Evolutionary conservation across 1,140 invertebrate species (phyloP).

Genomic region (Tachypleus tridentatus): DNA sequence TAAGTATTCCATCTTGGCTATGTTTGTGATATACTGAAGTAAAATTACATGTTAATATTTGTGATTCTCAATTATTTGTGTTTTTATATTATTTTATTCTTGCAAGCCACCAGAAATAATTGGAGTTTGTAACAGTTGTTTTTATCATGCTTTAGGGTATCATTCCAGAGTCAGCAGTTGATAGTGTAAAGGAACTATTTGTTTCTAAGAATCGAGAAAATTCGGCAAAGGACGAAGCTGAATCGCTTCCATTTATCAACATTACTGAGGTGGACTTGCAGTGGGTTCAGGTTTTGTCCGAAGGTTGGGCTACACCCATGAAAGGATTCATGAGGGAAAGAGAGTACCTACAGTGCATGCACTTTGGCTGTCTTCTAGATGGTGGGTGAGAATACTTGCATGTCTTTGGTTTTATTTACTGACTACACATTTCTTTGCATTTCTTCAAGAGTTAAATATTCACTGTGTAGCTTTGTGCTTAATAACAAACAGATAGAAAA

Average conservation of each 20-base stretch:
- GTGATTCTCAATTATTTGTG: no score
- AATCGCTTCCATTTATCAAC: slow-evolving; percentile 48
- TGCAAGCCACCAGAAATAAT: no score
- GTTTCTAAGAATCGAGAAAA: slow-evolving; percentile 51
- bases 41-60: no score
- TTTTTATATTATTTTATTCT: no score
- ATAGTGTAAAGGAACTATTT: slow-evolving; percentile 64
- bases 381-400: slow-evolving; percentile 22
- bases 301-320: slow-evolving; percentile 95
- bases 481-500: no score
- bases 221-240: slow-evolving; percentile 54
- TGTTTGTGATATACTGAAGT: no score
- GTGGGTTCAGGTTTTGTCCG: slow-evolving; percentile 88
- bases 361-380: slow-evolving; percentile 77
- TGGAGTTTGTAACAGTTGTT: background rate
- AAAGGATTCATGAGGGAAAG: slow-evolving; percentile 93
- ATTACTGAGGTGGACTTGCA: slow-evolving; percentile 65
- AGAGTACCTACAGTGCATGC: slow-evolving; percentile 85
- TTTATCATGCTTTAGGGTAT: slow-evolving; percentile 42
- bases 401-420: background rate
- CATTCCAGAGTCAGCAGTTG: slow-evolving; percentile 43
- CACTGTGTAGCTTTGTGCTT: background rate
- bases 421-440: background rate
- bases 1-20: no score
- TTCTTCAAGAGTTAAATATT: background rate